Evolutionary conservation across 1,140 invertebrate genomes (phyloP), one percentile per base, ranked within the genome.

Genomic region (Drosophila murphyi): DNA sequence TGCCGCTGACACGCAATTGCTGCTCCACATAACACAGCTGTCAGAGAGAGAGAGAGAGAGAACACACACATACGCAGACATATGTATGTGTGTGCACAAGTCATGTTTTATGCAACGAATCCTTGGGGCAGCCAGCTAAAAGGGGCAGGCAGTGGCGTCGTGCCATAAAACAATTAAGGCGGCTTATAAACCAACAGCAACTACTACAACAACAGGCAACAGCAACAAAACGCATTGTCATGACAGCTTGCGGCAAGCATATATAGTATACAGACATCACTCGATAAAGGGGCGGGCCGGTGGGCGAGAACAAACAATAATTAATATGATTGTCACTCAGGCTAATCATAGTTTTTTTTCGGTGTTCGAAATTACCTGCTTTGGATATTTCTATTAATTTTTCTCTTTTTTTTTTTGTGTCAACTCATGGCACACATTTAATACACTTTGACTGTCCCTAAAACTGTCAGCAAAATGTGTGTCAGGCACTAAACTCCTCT

Each of bases 101-200:
- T 64, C 60, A 81, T 60, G 64, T 68, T 61, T 76, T 64, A 70
- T 64, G 70, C 59, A 74, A 34, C 61, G 51, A 62, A 64, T 86
- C 81, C 73, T 80, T 81, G 50, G 78, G 63, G 56, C 55, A 37
- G 41, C n/a, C 61, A 65, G 60, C 72, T 75, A 68, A 59, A 72
- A 50, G 61, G 57, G 67, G 57, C 67, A 73, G 55, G 72, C 73
- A 59, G 60, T 75, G 65, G 75, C 60, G 43, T 34, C 75, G 51
- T 74, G 71, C 78, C 72, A 88, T 83, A 87, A 88, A 88, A 82
- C 78, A 88, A 82, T 88, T 88, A 86, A 86, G 59, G 61, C 69
- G 81, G 81, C 80, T 85, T 80, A 80, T 69, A 80, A 85, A 69
- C 63, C 63, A 54, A 69, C 34, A 34, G 1, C 20, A 20, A 20